Evolutionary conservation across 2,113 vertebrate genomes (phyloP).

Genomic region (Tursiops truncatus): DNA sequence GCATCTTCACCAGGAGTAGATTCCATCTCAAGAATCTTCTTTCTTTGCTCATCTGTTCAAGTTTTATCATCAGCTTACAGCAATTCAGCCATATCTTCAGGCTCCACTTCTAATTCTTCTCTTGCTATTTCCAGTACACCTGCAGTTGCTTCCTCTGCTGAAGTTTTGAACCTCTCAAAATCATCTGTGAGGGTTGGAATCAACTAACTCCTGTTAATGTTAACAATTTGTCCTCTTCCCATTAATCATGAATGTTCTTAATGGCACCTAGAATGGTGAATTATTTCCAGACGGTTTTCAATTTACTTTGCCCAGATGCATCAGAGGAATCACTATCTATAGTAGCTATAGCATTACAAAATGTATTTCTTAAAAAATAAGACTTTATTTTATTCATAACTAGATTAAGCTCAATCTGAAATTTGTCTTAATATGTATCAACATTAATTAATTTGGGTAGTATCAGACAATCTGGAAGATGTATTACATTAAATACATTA

Average conservation of each 20-base stretch:
- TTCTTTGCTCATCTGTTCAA: not conserved
- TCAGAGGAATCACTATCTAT: not conserved
- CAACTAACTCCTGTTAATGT: not conserved
- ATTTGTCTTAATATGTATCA: not conserved
- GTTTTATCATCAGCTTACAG: not conserved
- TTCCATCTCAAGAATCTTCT: not conserved
- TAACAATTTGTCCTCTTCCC: not conserved
- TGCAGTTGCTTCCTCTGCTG: not conserved
- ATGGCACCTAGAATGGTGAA: not conserved
- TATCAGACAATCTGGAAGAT: not conserved
- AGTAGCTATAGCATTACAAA: not conserved
- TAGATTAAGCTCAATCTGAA: not conserved
- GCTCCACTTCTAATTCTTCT: not conserved
- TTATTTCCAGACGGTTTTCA: not conserved
- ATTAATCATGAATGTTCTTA: not conserved
- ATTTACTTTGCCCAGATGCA: not conserved
- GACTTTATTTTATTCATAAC: not conserved
- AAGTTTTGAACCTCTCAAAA: not conserved
- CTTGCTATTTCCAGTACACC: not conserved
- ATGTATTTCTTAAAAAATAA: not conserved
- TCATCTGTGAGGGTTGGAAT: not conserved
- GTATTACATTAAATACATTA: not conserved
- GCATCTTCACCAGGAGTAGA: not conserved
- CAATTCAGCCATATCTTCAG: not conserved
- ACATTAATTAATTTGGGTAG: not conserved